These are phyloP conservation scores for Genyomyrus donnyi DNA, from an alignment of 2,113 vertebrate genomes.

Conservation along the genomic window DNA sequence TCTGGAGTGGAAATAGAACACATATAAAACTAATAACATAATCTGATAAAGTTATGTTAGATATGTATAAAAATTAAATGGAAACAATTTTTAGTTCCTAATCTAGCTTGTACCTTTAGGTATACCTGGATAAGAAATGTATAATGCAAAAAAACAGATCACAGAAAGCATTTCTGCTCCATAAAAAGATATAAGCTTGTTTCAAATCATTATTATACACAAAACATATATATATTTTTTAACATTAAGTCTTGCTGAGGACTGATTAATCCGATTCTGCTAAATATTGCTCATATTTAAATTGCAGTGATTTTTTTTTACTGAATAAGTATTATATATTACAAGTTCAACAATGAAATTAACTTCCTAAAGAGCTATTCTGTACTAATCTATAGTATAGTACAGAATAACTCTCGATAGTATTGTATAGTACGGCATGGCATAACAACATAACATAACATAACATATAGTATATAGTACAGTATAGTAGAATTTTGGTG, in stretches of 20 bases:
- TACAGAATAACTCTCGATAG: neutral
- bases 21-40: neutral
- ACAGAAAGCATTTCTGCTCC: neutral
- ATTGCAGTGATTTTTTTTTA: neutral
- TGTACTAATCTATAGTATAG: neutral
- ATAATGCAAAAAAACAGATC: neutral
- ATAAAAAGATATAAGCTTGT: neutral
- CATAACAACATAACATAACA: neutral
- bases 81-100: neutral
- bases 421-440: no score
- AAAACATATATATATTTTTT: neutral
- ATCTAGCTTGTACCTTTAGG: neutral
- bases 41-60: neutral
- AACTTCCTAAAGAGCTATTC: neutral
- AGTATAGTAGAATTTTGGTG: neutral
- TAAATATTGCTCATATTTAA: neutral
- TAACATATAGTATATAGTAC: neutral
- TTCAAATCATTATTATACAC: neutral
- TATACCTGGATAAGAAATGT: neutral
- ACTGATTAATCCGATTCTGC: neutral
- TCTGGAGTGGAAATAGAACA: neutral
- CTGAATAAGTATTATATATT: neutral
- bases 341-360: neutral
- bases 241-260: neutral
- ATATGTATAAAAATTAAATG: neutral